Percentiles rank a stretch among this genome's conserved stretches.
phyloP scores from a whole-genome alignment of 2,797 vertebrate species.

The Hirundo rustica region DNA sequence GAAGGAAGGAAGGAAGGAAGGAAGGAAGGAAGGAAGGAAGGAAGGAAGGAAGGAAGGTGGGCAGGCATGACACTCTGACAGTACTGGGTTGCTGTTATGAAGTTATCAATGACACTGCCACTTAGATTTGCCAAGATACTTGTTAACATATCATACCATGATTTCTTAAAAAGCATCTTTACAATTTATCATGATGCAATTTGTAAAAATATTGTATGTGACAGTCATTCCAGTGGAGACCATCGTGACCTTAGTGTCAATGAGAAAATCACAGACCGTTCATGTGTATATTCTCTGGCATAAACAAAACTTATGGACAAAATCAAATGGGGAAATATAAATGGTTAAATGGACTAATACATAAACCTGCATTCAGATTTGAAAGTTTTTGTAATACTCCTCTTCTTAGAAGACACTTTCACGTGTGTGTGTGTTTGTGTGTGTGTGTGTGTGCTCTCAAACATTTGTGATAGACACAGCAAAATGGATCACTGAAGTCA shows the following conservation, averaged over 20 bases:
- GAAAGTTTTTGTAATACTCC: background rate
- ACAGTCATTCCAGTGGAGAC: slow-evolving; percentile 47
- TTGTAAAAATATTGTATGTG: slow-evolving; percentile 55
- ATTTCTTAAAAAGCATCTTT: slow-evolving; percentile 69
- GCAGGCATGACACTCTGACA: background rate
- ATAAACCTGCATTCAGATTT: background rate
- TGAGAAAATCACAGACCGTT: background rate
- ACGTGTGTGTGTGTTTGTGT: accelerated
- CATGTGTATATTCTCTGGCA: background rate
- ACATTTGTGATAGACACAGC: background rate
- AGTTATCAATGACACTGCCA: slow-evolving; percentile 56
- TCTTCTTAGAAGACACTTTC: background rate
- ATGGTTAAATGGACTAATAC: background rate
- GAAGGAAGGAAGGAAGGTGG: too few relatives aligned
- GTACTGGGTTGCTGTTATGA: slow-evolving; percentile 4
- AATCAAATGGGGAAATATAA: background rate
- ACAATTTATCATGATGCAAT: slow-evolving; percentile 53
- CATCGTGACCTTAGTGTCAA: slow-evolving; percentile 30
- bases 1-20: accelerated
- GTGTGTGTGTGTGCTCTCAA: background rate
- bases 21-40: too few relatives aligned
- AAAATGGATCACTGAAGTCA: slow-evolving; percentile 26
- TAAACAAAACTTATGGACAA: background rate
- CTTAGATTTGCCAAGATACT: slow-evolving; percentile 64
- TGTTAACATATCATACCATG: slow-evolving; percentile 64